phyloP scores from a whole-genome alignment of 2,888 invertebrate genomes.

The Drosophila meridiana region DNA sequence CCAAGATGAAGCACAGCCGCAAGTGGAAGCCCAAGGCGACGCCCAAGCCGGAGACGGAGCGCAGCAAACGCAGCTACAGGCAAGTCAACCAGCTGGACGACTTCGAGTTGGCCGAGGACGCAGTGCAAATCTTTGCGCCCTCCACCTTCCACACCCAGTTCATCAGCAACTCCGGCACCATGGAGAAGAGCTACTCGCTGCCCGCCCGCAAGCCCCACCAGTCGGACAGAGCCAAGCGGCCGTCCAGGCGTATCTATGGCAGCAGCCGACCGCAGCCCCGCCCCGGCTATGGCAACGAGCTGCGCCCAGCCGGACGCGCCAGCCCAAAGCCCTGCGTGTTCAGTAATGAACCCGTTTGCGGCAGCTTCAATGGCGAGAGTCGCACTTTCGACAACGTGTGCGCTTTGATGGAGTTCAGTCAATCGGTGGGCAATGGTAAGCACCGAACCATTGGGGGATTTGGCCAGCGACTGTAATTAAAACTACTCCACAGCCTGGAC shows the following conservation, averaged over 20 bases:
- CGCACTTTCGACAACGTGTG: constrained; percentile 73
- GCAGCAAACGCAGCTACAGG: constrained; percentile 59
- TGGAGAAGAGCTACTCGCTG: constrained; percentile 67
- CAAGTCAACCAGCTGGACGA: constrained; percentile 46
- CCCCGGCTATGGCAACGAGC: neutral
- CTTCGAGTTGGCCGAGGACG: constrained; percentile 58
- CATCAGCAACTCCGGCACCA: constrained; percentile 60
- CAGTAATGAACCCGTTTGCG: constrained; percentile 71
- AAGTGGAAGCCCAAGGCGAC: constrained; percentile 52
- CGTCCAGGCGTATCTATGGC: constrained; percentile 10
- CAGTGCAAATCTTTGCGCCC: constrained; percentile 70
- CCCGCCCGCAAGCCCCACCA: constrained; percentile 55
- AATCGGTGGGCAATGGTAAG: constrained; percentile 63
- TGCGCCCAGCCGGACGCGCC: neutral
- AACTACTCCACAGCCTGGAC: constrained; percentile 65
- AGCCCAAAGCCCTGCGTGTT: constrained; percentile 57
- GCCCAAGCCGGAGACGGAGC: constrained; percentile 49
- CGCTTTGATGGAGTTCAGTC: constrained; percentile 67
- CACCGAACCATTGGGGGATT: constrained; percentile 20
- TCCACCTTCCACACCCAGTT: constrained; percentile 70
- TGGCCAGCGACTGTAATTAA: constrained; percentile 19
- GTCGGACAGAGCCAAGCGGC: neutral
- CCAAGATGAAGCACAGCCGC: constrained; percentile 64
- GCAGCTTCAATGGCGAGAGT: constrained; percentile 56
- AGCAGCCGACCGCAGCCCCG: neutral